Evolutionary conservation across 1,140 invertebrate genomes (phyloP).

Genomic region (Orchestia grillus): DNA sequence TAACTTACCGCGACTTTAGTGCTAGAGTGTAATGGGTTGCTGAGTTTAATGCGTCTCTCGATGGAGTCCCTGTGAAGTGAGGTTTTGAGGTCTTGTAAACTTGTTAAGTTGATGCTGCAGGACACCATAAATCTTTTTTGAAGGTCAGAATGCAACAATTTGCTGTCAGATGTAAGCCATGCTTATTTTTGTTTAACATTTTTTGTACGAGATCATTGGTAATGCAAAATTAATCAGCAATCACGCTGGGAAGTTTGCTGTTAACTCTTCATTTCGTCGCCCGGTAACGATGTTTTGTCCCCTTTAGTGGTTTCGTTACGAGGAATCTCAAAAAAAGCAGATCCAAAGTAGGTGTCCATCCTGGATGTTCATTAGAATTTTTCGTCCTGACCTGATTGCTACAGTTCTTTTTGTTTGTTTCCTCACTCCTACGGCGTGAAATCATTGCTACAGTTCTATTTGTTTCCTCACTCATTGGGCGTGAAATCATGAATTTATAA

Average conservation of each 20-base stretch:
- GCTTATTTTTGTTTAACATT: background rate
- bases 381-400: background rate
- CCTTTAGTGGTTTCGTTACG: background rate
- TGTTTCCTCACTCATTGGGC: no score
- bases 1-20: background rate
- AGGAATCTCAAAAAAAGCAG: background rate
- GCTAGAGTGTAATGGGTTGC: background rate
- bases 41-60: background rate
- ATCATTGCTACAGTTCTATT: no score
- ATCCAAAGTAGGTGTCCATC: background rate
- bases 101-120: background rate
- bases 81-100: background rate
- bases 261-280: background rate
- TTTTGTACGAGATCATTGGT: background rate
- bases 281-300: background rate
- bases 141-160: background rate
- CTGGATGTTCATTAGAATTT: background rate
- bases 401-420: background rate
- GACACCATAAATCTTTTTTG: background rate
- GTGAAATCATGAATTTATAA: no score
- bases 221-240: background rate
- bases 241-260: background rate
- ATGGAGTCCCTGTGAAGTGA: background rate
- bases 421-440: background rate
- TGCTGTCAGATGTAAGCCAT: background rate